Conservation (phyloP, 2,113 vertebrate species). For the Otis tarda region DNA sequence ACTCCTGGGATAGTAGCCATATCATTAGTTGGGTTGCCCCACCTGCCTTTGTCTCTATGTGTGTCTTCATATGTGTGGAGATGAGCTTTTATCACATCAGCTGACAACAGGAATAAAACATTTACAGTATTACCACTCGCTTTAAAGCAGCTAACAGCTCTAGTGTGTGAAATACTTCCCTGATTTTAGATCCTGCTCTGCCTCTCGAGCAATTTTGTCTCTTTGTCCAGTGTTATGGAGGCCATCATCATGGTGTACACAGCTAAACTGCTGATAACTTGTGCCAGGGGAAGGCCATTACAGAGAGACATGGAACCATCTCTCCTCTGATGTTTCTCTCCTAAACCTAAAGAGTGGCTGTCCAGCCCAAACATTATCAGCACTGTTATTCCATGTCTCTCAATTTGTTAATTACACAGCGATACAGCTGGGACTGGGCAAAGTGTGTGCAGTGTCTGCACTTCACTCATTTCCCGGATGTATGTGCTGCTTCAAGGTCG, state of each 20-base stretch:
- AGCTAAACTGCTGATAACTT: background rate
- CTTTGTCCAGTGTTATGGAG: background rate
- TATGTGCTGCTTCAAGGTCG: background rate
- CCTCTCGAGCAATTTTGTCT: background rate
- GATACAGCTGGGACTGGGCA: background rate
- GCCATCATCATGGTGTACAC: background rate
- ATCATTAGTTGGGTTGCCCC: background rate
- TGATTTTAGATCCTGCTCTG: background rate
- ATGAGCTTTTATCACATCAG: background rate
- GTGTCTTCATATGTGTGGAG: rapidly evolving
- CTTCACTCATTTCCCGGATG: rapidly evolving
- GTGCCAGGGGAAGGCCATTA: background rate
- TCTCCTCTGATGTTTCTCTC: background rate
- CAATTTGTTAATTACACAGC: background rate
- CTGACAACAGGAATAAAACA: background rate
- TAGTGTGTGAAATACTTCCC: background rate
- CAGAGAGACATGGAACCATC: background rate
- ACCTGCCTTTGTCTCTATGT: background rate
- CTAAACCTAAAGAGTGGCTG: background rate
- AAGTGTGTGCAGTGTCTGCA: background rate
- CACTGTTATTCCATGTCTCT: background rate
- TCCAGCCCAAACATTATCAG: background rate
- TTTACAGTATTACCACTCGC: background rate
- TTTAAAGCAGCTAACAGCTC: background rate
- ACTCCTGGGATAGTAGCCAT: background rate